These are phyloP conservation scores for Lasiurus borealis DNA, from an alignment of 2,113 vertebrate genomes.

Conservation along the genomic window DNA sequence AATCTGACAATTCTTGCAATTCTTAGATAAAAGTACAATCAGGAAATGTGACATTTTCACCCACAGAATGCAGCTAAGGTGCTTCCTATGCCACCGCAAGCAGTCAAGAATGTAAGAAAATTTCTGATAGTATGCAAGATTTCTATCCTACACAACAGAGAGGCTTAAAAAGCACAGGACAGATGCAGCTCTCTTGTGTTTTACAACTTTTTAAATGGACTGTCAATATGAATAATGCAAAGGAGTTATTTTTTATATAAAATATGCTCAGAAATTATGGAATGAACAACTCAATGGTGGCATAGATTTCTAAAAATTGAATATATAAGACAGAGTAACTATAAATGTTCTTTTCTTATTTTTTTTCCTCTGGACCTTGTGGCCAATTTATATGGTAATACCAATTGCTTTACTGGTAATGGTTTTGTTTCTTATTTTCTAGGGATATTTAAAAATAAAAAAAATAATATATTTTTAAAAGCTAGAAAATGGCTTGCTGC, in stretches of 20 bases:
- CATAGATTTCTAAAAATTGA: slow-evolving; percentile 11
- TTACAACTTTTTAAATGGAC: slow-evolving; percentile 69
- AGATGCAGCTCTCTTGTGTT: slow-evolving; percentile 59
- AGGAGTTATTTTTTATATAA: slow-evolving; percentile 77
- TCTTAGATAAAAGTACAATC: slow-evolving; percentile 40
- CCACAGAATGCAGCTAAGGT: not conserved
- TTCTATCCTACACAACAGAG: slow-evolving; percentile 51
- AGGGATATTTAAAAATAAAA: slow-evolving; percentile 15
- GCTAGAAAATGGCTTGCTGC: not conserved
- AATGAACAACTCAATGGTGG: not conserved
- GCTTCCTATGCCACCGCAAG: not conserved
- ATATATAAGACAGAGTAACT: slow-evolving; percentile 5
- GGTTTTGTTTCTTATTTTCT: not conserved
- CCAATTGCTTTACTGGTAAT: slow-evolving; percentile 17
- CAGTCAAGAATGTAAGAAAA: slow-evolving; percentile 3
- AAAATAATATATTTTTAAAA: not conserved
- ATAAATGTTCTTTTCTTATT: not conserved
- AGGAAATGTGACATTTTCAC: slow-evolving; percentile 61
- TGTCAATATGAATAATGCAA: slow-evolving; percentile 75
- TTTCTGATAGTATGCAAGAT: slow-evolving; percentile 38
- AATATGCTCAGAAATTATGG: slow-evolving; percentile 54
- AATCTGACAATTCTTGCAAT: slow-evolving; percentile 52
- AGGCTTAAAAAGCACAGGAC: slow-evolving; percentile 69
- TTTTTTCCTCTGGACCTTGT: not conserved
- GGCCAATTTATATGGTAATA: not conserved